Base-by-base conservation (phyloP, 2,797 vertebrate species). In the Phataginus tricuspis region DNA sequence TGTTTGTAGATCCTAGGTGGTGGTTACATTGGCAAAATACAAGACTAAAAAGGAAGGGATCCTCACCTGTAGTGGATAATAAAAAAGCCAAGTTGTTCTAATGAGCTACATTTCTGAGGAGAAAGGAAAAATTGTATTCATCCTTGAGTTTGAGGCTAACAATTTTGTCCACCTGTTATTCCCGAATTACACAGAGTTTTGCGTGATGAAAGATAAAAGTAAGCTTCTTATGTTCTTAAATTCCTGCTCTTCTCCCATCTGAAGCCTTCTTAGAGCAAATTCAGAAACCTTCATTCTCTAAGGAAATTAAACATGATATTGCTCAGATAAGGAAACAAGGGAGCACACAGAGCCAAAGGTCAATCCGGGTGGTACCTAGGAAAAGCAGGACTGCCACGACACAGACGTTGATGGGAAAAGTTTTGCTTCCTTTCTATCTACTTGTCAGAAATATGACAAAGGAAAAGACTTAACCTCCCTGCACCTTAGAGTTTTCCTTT, bases 231-330 rank as follows among this genome's bases (percentile, higher is more conserved):
- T 13, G 21, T n/a, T 84, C 19, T 71, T 88, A 55, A 61, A 53
- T 87, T 63, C 5, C 29, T 57, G 15, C 0, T 91, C 21, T 75
- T 87, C n/a, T 90, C 27, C 39, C n/a, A 82, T 25, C 34, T 93
- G 86, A 86, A 96, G 74, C 3, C 6, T 39, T 85, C n/a, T 74
- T 69, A 42, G 19, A 82, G 45, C 4, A 71, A 78, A 94, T 82
- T 85, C 64, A 37, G 84, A 61, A 86, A 90, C 19, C 9, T 84
- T 71, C 72, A 21, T 85, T 95, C 77, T 85, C 34, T 0, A 4
- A 51, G 42, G 66, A 94, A 90, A 92, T 97, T 84, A 92, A 95
- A 75, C 64, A 78, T 10, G 12, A 10, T 69, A 45, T 86, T 92
- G 61, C 23, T 64, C 27, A 78, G 59, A 85, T 85, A 95, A 91